Evolutionary conservation across 2,113 vertebrate species (phyloP).

Genomic region (Ramphastos sulfuratus): DNA sequence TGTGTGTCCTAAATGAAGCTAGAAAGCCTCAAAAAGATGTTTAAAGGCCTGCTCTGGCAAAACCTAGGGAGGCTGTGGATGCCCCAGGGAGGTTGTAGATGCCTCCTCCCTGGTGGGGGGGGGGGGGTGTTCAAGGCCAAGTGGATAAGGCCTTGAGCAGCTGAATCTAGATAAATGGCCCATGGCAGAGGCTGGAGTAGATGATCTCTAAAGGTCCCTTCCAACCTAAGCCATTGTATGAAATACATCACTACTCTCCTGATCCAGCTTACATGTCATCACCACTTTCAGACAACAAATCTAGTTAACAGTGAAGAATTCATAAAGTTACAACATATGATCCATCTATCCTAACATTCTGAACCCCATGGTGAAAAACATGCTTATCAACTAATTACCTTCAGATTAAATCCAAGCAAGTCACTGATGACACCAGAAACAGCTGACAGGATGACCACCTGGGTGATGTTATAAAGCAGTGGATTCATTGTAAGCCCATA

Average conservation of each 20-base stretch:
- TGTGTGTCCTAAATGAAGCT: not conserved
- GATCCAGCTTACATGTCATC: not conserved
- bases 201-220: no score
- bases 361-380: not conserved
- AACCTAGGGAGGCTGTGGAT: no score
- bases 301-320: not conserved
- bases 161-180: no score
- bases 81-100: no score
- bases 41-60: not conserved
- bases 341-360: not conserved
- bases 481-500: slow-evolving; percentile 99
- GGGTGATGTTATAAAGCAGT: slow-evolving; percentile 98
- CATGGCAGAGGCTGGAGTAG: no score
- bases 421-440: slow-evolving; percentile 98
- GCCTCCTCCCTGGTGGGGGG: no score
- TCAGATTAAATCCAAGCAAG: slow-evolving; percentile 97
- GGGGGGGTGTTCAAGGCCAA: no score
- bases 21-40: not conserved
- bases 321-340: not conserved
- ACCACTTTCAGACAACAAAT: not conserved
- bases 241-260: not conserved
- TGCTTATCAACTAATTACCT: slow-evolving; percentile 77
- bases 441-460: slow-evolving; percentile 97
- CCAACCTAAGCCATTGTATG: no score
- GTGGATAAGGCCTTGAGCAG: no score